Percentiles rank a stretch among this genome's conserved stretches.
Conservation (phyloP, 2,888 invertebrate genomes). For the Agriopis leucophaearia region DNA sequence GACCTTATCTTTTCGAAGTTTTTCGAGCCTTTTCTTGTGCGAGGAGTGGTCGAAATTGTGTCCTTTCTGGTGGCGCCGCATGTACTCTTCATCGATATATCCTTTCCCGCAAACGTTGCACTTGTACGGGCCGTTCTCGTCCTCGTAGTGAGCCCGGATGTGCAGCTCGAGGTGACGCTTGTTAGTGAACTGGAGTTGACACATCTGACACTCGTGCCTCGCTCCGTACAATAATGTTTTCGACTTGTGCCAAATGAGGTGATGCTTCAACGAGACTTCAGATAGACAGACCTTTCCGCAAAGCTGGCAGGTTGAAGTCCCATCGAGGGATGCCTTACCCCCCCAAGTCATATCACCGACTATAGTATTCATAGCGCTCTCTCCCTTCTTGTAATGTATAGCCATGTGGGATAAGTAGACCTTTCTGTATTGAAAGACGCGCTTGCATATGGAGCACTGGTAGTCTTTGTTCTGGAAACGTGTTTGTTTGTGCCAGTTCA, state of each 20-base stretch:
- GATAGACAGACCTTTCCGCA: constrained; percentile 81
- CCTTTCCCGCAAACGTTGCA: constrained; percentile 84
- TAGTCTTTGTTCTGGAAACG: constrained; percentile 81
- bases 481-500: constrained; percentile 81
- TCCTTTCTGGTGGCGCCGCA: constrained; percentile 80
- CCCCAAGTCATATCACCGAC: constrained; percentile 61
- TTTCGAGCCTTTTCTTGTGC: constrained; percentile 75
- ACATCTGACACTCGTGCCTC: constrained; percentile 79
- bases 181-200: constrained; percentile 79
- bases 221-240: constrained; percentile 75
- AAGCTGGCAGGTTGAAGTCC: constrained; percentile 74
- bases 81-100: constrained; percentile 82
- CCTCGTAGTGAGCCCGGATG: constrained; percentile 80
- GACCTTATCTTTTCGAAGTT: constrained; percentile 74
- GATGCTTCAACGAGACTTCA: constrained; percentile 76
- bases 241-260: constrained; percentile 78
- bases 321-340: constrained; percentile 59
- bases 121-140: constrained; percentile 81
- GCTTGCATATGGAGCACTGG: constrained; percentile 80
- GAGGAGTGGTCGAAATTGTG: constrained; percentile 82
- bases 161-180: constrained; percentile 80
- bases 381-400: constrained; percentile 79
- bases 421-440: constrained; percentile 75
- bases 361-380: constrained; percentile 71
- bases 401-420: constrained; percentile 82